These are phyloP conservation scores for Drosophila tanythrix DNA, from an alignment of 2,888 invertebrate genomes.

Conservation along the genomic window DNA sequence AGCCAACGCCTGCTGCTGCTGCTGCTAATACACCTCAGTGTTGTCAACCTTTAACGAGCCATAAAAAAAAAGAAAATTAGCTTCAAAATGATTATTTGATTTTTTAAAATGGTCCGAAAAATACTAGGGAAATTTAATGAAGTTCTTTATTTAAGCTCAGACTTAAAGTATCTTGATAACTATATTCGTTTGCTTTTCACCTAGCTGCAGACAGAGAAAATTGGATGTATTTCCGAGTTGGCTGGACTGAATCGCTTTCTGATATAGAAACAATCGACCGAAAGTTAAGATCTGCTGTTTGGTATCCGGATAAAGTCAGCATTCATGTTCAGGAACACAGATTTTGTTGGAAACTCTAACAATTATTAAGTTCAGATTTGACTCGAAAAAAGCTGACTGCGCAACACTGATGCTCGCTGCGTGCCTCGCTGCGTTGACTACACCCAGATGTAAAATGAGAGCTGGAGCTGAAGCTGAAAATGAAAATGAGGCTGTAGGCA, in stretches of 20 bases:
- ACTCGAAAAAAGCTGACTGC: background rate
- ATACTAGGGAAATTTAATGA: too few species aligned
- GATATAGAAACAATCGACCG: background rate
- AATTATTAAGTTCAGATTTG: background rate
- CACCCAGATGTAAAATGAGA: slow-evolving; percentile 22
- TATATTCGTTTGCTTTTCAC: background rate
- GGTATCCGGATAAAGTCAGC: background rate
- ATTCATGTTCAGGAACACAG: background rate
- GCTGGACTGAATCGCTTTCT: background rate
- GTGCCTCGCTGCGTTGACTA: background rate
- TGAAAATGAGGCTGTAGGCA: slow-evolving; percentile 36
- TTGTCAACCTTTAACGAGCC: background rate
- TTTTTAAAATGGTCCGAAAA: background rate
- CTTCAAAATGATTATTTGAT: background rate
- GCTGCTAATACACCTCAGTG: background rate
- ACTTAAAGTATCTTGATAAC: background rate
- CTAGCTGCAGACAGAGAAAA: background rate
- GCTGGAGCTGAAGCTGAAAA: slow-evolving; percentile 5
- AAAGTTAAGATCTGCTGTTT: background rate
- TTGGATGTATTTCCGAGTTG: background rate
- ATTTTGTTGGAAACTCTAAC: background rate
- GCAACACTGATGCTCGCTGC: slow-evolving; percentile 2
- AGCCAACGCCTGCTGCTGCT: slow-evolving; percentile 12
- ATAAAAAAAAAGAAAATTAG: background rate
- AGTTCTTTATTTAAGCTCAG: background rate